These are phyloP conservation scores for Clarias laeviceps DNA, from an alignment of 2,797 vertebrate genomes.

Conservation along the genomic window DNA sequence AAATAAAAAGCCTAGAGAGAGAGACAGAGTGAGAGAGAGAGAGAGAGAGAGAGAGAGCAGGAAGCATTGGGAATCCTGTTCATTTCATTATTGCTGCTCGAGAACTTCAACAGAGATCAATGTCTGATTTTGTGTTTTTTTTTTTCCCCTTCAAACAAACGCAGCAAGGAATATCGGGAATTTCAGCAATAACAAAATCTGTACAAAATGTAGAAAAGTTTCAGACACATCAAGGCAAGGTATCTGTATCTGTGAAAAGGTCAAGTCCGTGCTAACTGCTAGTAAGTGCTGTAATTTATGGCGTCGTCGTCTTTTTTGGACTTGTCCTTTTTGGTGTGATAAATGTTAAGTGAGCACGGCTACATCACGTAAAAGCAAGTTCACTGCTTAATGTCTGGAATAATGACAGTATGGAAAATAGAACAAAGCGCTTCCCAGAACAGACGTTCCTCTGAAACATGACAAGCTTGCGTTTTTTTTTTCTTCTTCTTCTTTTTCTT, in stretches of 20 bases:
- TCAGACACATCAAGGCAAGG: constrained; percentile 34
- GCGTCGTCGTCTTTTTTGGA: constrained; percentile 30
- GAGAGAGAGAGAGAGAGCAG: background rate
- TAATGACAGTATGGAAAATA: background rate
- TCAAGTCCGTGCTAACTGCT: constrained; percentile 64
- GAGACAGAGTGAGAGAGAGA: background rate
- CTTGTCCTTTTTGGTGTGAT: constrained; percentile 36
- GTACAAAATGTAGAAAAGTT: background rate
- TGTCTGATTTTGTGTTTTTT: background rate
- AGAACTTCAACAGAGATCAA: background rate
- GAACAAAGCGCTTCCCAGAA: background rate
- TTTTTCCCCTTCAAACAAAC: background rate
- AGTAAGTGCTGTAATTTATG: constrained; percentile 46
- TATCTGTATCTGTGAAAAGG: constrained; percentile 57
- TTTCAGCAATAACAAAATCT: background rate
- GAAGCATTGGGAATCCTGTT: background rate
- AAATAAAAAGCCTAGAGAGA: background rate
- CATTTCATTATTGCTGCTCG: background rate
- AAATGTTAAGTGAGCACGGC: constrained; percentile 46
- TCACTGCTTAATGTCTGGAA: constrained; percentile 3
- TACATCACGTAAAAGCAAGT: constrained; percentile 2
- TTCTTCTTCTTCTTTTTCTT: too few species aligned
- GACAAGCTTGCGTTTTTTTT: background rate
- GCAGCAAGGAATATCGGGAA: background rate
- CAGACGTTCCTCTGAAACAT: background rate